phyloP scores from a whole-genome alignment of 2,888 invertebrate genomes.

The Holacanthella duospinosa region DNA sequence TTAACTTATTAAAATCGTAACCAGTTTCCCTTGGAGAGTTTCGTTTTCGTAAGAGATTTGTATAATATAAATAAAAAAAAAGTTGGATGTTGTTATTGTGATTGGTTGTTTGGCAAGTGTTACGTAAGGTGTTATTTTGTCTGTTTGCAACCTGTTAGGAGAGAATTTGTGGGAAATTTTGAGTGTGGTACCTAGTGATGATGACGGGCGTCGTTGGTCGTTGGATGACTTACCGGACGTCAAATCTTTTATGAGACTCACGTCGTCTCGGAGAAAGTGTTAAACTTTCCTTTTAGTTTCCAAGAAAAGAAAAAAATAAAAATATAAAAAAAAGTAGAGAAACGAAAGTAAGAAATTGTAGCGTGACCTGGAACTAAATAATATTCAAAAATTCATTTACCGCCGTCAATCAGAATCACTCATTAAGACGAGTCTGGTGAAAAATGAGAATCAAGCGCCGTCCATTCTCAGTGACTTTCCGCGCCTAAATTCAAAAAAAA shows the following conservation, averaged over 20 bases:
- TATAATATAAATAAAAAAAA: too few species aligned
- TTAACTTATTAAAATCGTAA: too few species aligned
- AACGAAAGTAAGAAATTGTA: not conserved
- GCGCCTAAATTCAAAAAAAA: not conserved
- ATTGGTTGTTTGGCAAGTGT: too few species aligned
- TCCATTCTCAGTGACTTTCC: not conserved
- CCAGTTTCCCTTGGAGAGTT: too few species aligned
- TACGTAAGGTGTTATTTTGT: too few species aligned
- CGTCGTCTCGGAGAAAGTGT: conserved; percentile 26
- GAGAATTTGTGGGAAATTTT: not conserved
- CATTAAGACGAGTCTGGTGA: not conserved
- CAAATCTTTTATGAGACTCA: conserved; percentile 17
- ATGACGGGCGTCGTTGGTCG: not conserved
- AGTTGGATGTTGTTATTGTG: too few species aligned
- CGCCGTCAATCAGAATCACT: not conserved
- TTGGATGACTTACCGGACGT: not conserved
- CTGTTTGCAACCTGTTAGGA: not conserved
- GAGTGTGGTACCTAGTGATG: not conserved
- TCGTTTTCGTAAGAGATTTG: too few species aligned
- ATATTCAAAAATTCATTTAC: not conserved
- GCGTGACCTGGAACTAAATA: not conserved
- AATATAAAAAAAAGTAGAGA: not conserved
- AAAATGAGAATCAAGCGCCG: conserved; percentile 5
- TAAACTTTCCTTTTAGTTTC: conserved; percentile 28
- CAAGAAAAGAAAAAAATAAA: conserved; percentile 16